Evolutionary conservation across 2,888 invertebrate species (phyloP), one percentile per base, ranked within the genome.

Genomic region (Seira ritae): DNA sequence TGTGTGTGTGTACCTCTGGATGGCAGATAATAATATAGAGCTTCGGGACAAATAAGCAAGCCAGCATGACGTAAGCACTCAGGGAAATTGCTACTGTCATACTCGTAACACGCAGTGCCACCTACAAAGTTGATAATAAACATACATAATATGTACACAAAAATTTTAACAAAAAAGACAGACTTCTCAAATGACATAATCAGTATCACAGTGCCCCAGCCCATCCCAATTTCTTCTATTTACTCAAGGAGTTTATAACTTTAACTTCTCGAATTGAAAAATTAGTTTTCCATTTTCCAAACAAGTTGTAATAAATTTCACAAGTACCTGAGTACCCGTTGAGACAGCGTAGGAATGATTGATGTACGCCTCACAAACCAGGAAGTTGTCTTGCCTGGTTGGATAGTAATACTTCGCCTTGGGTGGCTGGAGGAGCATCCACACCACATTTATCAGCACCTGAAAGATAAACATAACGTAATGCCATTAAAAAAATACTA

Each of bases 21-120:
- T 96, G 94, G 84, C 97, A 93, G 86, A 97, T 91, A 89, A 97
- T 97, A 90, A 97, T 97, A 80, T 92, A 93, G 91, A 97, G 95
- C 94, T 98, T 98, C 10, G 98, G 98, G 65, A 96, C 95, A 91
- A 98, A 98, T 85, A 98, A 93, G 91, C 98, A 98, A 79, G 95
- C 96, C 81, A 98, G 94, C 8, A 98, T 97, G 87, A 98, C 98
- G 89, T 96, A 96, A 86, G 97, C 98, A 89, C 97, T 97, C 87
- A 98, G 93, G 85, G 96, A 97, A 90, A 98, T 97, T 89, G 98
- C 97, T 90, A 98, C 96, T 77, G 97, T 97, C 96, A 98, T 97
- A 91, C 97, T 97, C 89, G 97, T 97, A 90, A 98, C 96, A 84
- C 98, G 93, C 84, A 98, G 92, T 12, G 96, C 96, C 86, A 97